Evolutionary conservation across 2,113 vertebrate genomes (phyloP).

Genomic region (western clawed frog (Xenopus tropicalis)): DNA sequence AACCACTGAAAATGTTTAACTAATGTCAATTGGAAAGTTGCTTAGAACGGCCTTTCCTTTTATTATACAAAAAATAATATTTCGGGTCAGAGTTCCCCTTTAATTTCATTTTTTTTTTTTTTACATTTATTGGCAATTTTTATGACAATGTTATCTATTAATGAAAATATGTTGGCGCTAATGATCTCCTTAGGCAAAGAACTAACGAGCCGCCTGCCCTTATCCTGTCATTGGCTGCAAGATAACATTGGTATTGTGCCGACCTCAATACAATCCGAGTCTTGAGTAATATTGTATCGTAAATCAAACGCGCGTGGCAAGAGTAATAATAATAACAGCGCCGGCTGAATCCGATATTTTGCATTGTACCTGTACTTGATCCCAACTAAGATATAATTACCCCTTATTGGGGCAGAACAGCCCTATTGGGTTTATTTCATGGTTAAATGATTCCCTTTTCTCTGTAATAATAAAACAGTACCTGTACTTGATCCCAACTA

Average conservation of each 20-base stretch:
- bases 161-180: slow-evolving; percentile 1
- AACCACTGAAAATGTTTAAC: no score
- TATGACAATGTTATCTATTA: background rate
- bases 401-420: no score
- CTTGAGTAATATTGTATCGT: background rate
- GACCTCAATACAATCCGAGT: background rate
- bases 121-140: background rate
- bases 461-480: no score
- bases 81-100: no score
- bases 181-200: slow-evolving; percentile 7
- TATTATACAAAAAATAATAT: no score
- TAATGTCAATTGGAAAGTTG: no score
- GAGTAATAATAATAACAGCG: background rate
- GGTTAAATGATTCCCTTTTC: no score
- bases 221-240: background rate
- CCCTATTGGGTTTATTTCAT: no score
- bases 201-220: background rate
- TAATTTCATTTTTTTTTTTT: no score
- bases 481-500: no score
- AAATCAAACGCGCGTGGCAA: background rate
- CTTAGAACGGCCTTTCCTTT: no score
- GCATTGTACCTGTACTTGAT: no score
- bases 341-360: background rate
- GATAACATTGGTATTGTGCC: slow-evolving; percentile 14
- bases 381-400: background rate